Evolutionary conservation across 2,888 invertebrate species (phyloP).

Genomic region (Glaucopsyche alexis): DNA sequence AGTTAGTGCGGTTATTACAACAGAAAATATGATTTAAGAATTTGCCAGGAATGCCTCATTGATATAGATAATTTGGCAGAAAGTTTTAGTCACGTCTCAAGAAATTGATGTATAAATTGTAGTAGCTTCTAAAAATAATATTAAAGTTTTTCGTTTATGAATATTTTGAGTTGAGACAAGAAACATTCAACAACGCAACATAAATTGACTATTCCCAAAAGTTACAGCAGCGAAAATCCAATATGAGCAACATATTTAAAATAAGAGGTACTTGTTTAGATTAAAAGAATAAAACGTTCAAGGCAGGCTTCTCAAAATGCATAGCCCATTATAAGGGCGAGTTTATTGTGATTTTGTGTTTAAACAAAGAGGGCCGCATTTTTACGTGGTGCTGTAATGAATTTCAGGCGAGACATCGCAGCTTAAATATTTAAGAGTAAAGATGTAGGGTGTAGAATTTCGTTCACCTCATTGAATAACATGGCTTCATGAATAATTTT

Average conservation of each 20-base stretch:
- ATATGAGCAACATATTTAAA: conserved; percentile 18
- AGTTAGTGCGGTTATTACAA: conserved; percentile 40
- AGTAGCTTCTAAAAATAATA: neutral
- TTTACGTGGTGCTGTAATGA: conserved; percentile 69
- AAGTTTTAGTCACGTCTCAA: neutral
- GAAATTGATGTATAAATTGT: neutral
- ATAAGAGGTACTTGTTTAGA: conserved; percentile 39
- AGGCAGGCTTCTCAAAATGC: conserved; percentile 57
- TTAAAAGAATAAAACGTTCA: conserved; percentile 53
- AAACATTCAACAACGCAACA: no score
- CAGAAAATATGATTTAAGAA: conserved; percentile 33
- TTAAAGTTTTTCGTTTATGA: no score
- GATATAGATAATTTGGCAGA: conserved; percentile 1
- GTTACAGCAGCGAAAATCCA: neutral
- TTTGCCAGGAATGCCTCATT: neutral
- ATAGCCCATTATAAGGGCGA: conserved; percentile 67
- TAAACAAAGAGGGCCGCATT: conserved; percentile 71
- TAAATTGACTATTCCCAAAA: neutral
- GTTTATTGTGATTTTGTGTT: conserved; percentile 77
- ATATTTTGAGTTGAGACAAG: no score
- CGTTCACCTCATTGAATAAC: conserved; percentile 76
- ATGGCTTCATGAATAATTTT: conserved; percentile 77
- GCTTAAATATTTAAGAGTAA: conserved; percentile 66
- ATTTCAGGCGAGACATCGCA: conserved; percentile 62
- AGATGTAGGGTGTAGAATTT: conserved; percentile 57